Percentiles rank a stretch among this genome's conserved stretches.
Evolutionary conservation across 1,140 invertebrate genomes (phyloP).

Genomic region (Oncopeltus fasciatus): DNA sequence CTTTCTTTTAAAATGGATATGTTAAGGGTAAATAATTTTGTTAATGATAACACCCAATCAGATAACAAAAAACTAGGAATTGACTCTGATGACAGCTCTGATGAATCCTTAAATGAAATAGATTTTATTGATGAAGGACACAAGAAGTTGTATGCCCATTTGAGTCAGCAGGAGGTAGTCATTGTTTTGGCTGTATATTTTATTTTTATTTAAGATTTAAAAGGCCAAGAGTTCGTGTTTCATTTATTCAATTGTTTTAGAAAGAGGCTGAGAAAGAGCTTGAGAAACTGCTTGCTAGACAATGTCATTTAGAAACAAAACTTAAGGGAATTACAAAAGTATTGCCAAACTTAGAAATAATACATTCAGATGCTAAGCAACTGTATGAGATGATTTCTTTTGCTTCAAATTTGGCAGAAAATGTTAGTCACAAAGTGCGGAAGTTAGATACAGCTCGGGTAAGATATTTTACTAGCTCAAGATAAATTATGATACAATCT

Average conservation of each 20-base stretch:
- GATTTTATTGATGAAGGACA: conserved; percentile 10
- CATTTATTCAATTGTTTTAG: conserved; percentile 30
- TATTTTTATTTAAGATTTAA: background rate
- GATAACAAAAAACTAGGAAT: too few species aligned
- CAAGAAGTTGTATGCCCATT: background rate
- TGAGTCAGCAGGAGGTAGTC: conserved; percentile 11
- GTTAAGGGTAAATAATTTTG: too few species aligned
- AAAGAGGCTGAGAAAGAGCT: conserved; percentile 41
- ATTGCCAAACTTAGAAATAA: conserved; percentile 48
- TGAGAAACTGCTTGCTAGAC: conserved; percentile 40
- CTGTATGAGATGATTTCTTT: conserved; percentile 70
- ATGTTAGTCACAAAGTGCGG: conserved; percentile 90
- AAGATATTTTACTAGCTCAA: conserved; percentile 27
- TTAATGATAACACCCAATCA: too few species aligned
- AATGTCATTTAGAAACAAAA: conserved; percentile 49
- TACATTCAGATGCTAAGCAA: conserved; percentile 55
- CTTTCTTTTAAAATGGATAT: too few species aligned
- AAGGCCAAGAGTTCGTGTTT: background rate
- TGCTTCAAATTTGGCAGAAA: conserved; percentile 78
- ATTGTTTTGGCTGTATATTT: background rate
- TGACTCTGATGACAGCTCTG: background rate
- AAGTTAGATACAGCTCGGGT: conserved; percentile 86
- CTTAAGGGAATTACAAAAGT: conserved; percentile 45
- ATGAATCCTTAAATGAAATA: background rate
- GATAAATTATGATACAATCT: background rate